Evolutionary conservation across 23 tunicate species (phyloP).

Genomic region (Clavelina lepadiformis): DNA sequence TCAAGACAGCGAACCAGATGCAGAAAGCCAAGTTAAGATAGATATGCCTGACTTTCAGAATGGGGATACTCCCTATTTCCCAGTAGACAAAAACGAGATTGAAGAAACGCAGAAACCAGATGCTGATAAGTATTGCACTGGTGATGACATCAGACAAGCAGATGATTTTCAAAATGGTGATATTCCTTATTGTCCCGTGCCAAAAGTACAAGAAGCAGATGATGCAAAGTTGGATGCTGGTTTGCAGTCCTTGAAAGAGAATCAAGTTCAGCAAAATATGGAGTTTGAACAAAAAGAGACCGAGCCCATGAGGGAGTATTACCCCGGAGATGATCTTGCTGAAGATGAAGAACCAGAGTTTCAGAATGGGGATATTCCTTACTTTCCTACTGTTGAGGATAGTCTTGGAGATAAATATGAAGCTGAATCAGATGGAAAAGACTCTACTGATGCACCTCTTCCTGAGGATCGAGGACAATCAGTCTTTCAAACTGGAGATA

Average conservation of each 20-base stretch:
- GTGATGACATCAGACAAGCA: background rate
- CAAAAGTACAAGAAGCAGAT: no score
- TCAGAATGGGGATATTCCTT: background rate
- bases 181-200: background rate
- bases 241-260: no score
- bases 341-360: background rate
- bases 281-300: no score
- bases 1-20: no score
- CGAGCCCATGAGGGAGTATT: no score
- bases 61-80: background rate
- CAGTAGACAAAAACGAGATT: background rate
- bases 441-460: background rate
- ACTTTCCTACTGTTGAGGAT: slow-evolving; percentile 1
- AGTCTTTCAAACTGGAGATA: background rate
- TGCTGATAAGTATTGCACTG: background rate
- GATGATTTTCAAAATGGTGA: background rate
- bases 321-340: background rate
- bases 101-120: background rate
- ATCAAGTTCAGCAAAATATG: no score
- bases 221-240: background rate
- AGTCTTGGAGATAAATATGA: slow-evolving; percentile 5
- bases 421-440: background rate
- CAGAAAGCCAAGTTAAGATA: no score
- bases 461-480: background rate
- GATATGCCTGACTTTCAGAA: background rate